Evolutionary conservation across 1,140 invertebrate species (phyloP), one percentile per base, ranked within the genome.

Genomic region (Diuraphis noxia): DNA sequence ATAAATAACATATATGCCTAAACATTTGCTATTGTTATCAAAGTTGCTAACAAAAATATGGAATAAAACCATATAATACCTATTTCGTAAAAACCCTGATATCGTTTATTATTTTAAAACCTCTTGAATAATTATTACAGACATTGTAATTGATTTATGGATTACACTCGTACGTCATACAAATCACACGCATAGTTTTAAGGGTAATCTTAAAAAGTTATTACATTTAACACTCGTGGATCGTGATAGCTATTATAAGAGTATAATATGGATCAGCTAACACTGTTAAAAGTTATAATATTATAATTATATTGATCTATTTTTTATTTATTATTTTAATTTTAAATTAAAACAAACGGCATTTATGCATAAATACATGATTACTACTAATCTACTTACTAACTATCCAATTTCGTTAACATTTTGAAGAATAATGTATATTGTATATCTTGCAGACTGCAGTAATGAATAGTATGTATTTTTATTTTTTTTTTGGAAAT

Each of bases 41-140:
- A 79, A 30, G 40, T 82, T 41, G 23, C 25, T 40, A 82, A 30
- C 9, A 84, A 25, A 30, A 84, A 84, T 17, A 84, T n/a, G 10
- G 19, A 25, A 7, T 82, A 41, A 30, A 8, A 63, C 13, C 34
- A 72, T n/a, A 63, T 17, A 72, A 72, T 72, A 72, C 34, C 30
- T 72, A 5, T 13, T 72, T 43, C 6, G 17, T 43, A 41, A 9
- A 7, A 84, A 43, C 23, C 30, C 38, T 84, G 38, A 84, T 41
- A 84, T n/a, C 56, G 30, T 72, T 41, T 43, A 43, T 84, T 84
- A 84, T 84, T 84, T 84, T 25, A 84, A 84, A n/a, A 41, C 81
- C 40, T 84, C 40, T 84, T 84, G 25, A 84, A 25, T 40, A 1
- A 25, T 38, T 38, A 38, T 81, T 81, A 38, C 36, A 81, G 40